A percentile compares a stretch with the other conserved stretches of the same genome.
phyloP scores from a whole-genome alignment of 2,113 vertebrate species.

The Gymnorhina tibicen region DNA sequence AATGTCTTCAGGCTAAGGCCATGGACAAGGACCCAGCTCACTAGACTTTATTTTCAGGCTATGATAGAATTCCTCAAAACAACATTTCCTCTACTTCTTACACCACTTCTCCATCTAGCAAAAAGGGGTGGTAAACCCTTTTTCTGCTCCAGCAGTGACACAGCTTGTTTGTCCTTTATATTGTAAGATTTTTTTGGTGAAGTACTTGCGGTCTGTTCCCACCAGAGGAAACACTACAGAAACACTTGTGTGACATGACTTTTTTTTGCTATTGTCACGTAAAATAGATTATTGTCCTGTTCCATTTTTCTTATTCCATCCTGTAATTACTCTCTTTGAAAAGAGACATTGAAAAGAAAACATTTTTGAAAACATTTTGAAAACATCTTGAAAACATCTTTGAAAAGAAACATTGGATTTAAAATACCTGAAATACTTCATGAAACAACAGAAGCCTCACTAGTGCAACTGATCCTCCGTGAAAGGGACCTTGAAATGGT shows the following conservation, averaged over 20 bases:
- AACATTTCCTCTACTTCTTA: neutral
- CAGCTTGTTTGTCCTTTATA: neutral
- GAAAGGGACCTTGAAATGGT: neutral
- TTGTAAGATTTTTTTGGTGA: neutral
- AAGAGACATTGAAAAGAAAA: no score
- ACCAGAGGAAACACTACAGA: neutral
- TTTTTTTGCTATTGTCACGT: neutral
- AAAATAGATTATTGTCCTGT: neutral
- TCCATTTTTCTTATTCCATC: neutral
- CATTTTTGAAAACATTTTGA: no score
- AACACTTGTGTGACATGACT: neutral
- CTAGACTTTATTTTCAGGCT: neutral
- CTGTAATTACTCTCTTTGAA: neutral
- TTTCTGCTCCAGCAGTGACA: neutral
- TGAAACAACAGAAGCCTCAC: neutral
- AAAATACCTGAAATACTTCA: neutral
- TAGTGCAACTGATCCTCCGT: neutral
- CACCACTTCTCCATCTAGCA: neutral
- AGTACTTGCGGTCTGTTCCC: neutral
- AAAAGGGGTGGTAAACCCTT: neutral
- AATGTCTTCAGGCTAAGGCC: neutral
- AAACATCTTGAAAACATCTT: no score
- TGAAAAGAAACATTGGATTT: neutral
- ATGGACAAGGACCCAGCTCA: neutral
- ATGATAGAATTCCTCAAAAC: neutral